Evolutionary conservation across 2,797 vertebrate genomes (phyloP).

Genomic region (Chelmon rostratus): DNA sequence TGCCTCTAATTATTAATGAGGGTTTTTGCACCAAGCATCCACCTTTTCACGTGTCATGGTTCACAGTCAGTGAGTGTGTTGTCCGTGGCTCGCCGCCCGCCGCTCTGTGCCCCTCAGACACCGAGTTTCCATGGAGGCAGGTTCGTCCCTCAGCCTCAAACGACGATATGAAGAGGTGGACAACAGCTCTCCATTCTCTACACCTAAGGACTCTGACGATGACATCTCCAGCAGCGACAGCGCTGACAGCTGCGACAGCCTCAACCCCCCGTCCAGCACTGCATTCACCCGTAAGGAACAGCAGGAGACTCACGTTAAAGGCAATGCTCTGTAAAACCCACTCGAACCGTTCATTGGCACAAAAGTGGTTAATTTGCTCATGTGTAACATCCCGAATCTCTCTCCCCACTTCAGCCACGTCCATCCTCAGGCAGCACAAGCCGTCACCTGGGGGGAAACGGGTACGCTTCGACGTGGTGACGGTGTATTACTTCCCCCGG

Average conservation of each 20-base stretch:
- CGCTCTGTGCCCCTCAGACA: constrained; percentile 78
- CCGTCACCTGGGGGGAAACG: constrained; percentile 89
- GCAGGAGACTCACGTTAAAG: constrained; percentile 24
- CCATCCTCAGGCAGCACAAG: constrained; percentile 93
- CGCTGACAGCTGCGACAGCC: constrained; percentile 96
- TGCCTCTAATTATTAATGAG: not conserved
- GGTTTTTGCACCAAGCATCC: too few relatives aligned
- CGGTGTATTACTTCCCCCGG: constrained; percentile 95
- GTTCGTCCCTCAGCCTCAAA: constrained; percentile 91
- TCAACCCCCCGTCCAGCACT: constrained; percentile 90
- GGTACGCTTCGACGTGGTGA: constrained; percentile 95
- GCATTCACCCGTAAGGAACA: constrained; percentile 91
- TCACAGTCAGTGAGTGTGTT: not conserved
- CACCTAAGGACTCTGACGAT: constrained; percentile 92
- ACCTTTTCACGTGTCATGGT: not conserved
- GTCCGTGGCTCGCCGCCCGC: constrained; percentile 20
- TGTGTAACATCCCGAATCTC: not conserved
- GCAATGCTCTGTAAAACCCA: constrained; percentile 18
- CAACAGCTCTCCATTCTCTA: constrained; percentile 91
- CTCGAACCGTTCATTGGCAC: not conserved
- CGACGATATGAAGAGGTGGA: constrained; percentile 95
- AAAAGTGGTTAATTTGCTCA: constrained; percentile 2
- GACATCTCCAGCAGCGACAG: constrained; percentile 97
- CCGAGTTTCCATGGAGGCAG: constrained; percentile 93
- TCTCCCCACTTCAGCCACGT: constrained; percentile 87